Base-by-base conservation (phyloP, 2,113 vertebrate species). In the Phodopus roborovskii region DNA sequence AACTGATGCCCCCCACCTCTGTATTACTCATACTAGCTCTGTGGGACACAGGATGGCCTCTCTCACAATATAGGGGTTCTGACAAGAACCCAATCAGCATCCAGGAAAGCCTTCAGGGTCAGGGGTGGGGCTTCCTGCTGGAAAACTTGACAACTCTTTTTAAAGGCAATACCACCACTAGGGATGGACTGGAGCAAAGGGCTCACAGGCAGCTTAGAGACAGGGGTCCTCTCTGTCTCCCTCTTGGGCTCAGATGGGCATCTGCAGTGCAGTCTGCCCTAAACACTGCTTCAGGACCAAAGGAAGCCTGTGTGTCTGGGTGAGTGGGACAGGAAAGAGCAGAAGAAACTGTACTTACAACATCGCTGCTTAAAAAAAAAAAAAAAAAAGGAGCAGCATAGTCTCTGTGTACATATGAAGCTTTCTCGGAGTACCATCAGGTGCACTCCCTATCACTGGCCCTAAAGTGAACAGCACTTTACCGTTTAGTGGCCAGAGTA, bases 21-120 rank as follows among this genome's bases (percentile, higher is more conserved):
- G 39, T 6, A 30, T 85, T 64, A 81, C 82, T 96, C 93, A 96
- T 73, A 71, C 91, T 62, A n/a, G 70, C 95, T 96, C 95, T 93
- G 95, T 82, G 24, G 95, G 94, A 53, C 94, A 86, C 77, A 90
- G 92, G 86, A 75, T 68, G 74, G n/a, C 75, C 53, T 19, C 70
- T 88, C 92, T 74, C 84, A 88, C 85, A 85, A 17, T 45, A 3
- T 36, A 53, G 48, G 71, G 66, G 60, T 20, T 91, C 45, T 86
- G 60, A 86, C 53, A 88, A 94, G 92, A 91, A 92, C 53, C 60
- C 3, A 1, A 92, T 75, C 82, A 96, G 60, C 26, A 74, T 39
- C 62, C 74, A 87, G 82, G 70, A 86, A 82, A 79, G 50, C 74
- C 89, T 89, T 16, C 3, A 0, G 68, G 68, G 36, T 13, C 16